Evolutionary conservation across 2,797 vertebrate species (phyloP).

Genomic region (Fringilla coelebs): DNA sequence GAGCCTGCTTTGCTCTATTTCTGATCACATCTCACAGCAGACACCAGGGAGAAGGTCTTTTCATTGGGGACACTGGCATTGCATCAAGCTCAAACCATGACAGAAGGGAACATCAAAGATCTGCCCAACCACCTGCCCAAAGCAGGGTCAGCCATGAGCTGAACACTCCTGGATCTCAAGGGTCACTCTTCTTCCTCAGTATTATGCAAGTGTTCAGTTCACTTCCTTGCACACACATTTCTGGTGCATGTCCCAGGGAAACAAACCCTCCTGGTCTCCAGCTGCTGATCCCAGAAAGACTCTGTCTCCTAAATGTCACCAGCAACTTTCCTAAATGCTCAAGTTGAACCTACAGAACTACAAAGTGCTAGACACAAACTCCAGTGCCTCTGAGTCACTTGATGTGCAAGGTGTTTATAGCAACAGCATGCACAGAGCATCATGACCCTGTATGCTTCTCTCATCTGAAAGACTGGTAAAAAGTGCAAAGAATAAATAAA

Average conservation of each 20-base stretch:
- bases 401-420: fast-evolving
- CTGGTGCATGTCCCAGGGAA: background rate
- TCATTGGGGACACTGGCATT: too few relatives aligned
- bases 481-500: background rate
- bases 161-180: background rate
- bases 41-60: too few relatives aligned
- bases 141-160: background rate
- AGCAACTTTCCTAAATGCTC: background rate
- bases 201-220: background rate
- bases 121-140: background rate
- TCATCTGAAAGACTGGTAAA: background rate
- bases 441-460: background rate
- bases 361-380: background rate
- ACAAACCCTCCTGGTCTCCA: fast-evolving
- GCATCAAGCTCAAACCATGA: too few relatives aligned
- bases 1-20: too few relatives aligned
- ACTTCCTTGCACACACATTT: background rate
- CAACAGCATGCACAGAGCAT: background rate
- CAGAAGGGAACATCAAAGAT: background rate
- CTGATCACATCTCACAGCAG: too few relatives aligned
- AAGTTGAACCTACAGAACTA: background rate
- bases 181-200: background rate
- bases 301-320: background rate
- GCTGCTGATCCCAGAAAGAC: background rate
- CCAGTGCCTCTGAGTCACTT: background rate